Evolutionary conservation across 2,113 vertebrate species (phyloP).

Genomic region (Labeo rohita): DNA sequence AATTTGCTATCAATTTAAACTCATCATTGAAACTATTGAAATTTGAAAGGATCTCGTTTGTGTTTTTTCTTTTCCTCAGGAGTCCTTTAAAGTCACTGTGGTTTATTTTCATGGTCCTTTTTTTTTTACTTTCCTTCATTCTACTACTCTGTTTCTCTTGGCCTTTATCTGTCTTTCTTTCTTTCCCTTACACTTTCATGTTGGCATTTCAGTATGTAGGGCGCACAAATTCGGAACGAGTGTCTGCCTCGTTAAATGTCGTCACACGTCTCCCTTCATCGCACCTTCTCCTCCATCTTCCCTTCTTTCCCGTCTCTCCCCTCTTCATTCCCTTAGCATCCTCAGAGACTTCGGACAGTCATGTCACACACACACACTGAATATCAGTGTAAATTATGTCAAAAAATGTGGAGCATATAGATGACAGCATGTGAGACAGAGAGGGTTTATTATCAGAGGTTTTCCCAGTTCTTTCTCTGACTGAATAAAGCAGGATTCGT

Average conservation of each 20-base stretch:
- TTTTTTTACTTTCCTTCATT: background rate
- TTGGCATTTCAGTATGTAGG: conserved; percentile 26
- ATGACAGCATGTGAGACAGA: conserved; percentile 5
- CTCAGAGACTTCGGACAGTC: background rate
- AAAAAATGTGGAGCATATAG: background rate
- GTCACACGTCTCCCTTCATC: conserved; percentile 17
- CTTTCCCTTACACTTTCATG: conserved; percentile 8
- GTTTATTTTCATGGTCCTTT: background rate
- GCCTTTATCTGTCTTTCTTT: conserved; percentile 22
- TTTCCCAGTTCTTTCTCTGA: background rate
- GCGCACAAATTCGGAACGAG: background rate
- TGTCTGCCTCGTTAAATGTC: conserved; percentile 23
- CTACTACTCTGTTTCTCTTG: background rate
- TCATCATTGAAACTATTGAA: background rate
- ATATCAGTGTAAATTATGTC: background rate
- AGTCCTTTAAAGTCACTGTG: background rate
- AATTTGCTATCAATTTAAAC: background rate
- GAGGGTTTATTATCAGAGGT: background rate
- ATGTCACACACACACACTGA: background rate
- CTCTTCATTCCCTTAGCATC: background rate
- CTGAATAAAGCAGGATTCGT: background rate
- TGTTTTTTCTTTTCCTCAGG: background rate
- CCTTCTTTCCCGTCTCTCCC: conserved; percentile 4
- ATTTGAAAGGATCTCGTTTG: background rate
- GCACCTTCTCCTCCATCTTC: conserved; percentile 12